Percentiles rank a stretch among this genome's conserved stretches.
These are phyloP conservation scores for Erebia palarica DNA, from an alignment of 2,888 invertebrate genomes.

Conservation along the genomic window DNA sequence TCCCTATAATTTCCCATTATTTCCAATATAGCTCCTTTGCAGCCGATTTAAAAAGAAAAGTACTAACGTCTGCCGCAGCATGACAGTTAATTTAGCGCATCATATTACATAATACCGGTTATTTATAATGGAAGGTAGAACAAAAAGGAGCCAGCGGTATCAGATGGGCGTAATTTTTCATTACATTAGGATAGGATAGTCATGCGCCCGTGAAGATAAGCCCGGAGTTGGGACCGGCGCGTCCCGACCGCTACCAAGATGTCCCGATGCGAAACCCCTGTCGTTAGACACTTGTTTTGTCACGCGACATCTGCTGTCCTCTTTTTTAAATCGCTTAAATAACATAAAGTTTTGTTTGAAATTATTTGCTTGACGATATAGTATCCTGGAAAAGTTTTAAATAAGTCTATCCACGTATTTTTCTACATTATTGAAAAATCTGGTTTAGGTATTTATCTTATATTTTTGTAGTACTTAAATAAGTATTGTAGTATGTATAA, in stretches of 20 bases:
- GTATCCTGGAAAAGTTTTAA: too few species aligned
- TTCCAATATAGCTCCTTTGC: slow-evolving; percentile 29
- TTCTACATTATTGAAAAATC: too few species aligned
- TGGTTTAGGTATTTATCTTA: too few species aligned
- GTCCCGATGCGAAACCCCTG: slow-evolving; percentile 42
- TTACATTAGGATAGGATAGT: slow-evolving; percentile 78
- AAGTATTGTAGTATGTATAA: too few species aligned
- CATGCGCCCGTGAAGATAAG: slow-evolving; percentile 80
- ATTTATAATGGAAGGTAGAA: slow-evolving; percentile 43
- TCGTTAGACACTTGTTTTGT: slow-evolving; percentile 25
- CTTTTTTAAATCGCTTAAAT: not conserved
- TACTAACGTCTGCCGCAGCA: slow-evolving; percentile 32
- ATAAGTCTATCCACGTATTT: too few species aligned
- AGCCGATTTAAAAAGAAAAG: slow-evolving; percentile 34
- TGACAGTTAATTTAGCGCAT: slow-evolving; percentile 41
- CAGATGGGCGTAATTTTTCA: slow-evolving; percentile 81
- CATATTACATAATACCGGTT: slow-evolving; percentile 41
- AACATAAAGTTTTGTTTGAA: slow-evolving; percentile 2
- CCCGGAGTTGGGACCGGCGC: slow-evolving; percentile 46
- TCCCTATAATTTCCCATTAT: slow-evolving; percentile 34
- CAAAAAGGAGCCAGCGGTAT: slow-evolving; percentile 65
- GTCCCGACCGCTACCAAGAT: slow-evolving; percentile 58
- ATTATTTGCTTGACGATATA: not conserved
- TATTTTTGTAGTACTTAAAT: too few species aligned
- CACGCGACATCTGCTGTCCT: not conserved